A percentile compares a stretch with the other conserved stretches of the same genome.
Conservation (phyloP, 2,113 vertebrate species). For the Rhineura floridana region DNA sequence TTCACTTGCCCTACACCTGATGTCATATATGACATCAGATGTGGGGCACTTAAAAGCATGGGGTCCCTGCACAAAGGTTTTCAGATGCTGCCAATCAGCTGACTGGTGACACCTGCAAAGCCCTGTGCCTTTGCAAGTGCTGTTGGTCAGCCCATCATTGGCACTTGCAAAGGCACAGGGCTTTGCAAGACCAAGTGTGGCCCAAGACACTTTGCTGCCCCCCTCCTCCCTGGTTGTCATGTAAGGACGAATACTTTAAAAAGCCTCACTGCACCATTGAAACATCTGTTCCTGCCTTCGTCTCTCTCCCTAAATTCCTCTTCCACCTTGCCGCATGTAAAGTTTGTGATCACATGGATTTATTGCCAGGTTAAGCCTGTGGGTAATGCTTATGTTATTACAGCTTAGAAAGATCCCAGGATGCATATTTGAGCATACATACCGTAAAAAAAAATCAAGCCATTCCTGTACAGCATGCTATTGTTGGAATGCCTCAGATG, state of each 20-base stretch:
- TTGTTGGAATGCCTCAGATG: conserved; percentile 12
- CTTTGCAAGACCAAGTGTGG: background rate
- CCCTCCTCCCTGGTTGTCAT: no score
- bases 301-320: background rate
- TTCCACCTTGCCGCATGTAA: background rate
- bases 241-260: background rate
- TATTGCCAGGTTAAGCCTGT: background rate
- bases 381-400: background rate
- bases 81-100: no score
- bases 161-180: no score
- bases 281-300: background rate
- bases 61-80: no score
- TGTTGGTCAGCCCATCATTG: no score
- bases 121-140: no score
- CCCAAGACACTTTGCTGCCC: background rate
- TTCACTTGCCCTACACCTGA: no score
- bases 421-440: background rate
- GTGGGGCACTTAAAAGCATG: no score
- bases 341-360: background rate
- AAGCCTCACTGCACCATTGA: background rate
- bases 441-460: background rate
- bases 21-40: no score
- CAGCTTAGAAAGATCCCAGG: background rate
- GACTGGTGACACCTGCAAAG: no score
- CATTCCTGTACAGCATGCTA: background rate